Percentiles rank a stretch among this genome's conserved stretches.
Conservation (phyloP, 2,888 invertebrate genomes). For the Baronia brevicornis region DNA sequence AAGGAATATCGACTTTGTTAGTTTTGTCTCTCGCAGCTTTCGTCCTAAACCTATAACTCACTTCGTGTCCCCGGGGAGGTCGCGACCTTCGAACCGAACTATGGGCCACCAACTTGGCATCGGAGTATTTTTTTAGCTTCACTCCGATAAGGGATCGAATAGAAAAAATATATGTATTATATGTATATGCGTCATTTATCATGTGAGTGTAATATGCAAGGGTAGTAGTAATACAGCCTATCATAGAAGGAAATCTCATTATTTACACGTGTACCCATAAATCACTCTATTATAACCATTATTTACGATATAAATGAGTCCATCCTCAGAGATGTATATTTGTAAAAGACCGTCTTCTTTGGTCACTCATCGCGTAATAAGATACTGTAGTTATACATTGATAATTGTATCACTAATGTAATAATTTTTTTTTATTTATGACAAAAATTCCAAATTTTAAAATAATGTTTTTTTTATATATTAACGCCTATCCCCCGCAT, state of each 20-base stretch:
- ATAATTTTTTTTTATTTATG: too few species aligned
- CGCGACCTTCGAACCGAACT: constrained; percentile 28
- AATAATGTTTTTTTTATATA: too few species aligned
- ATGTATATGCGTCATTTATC: constrained; percentile 10
- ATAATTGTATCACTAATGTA: too few species aligned
- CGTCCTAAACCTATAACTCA: constrained; percentile 31
- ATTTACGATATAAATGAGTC: too few species aligned
- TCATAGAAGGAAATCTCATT: constrained; percentile 2
- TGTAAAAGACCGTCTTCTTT: too few species aligned
- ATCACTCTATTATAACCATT: too few species aligned
- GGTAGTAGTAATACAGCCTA: neutral
- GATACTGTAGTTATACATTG: too few species aligned
- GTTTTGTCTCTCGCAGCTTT: constrained; percentile 21
- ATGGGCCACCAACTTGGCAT: constrained; percentile 20
- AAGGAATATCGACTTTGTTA: constrained; percentile 27
- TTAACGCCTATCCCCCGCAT: too few species aligned
- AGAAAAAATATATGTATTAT: constrained; percentile 24
- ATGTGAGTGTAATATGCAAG: constrained; percentile 6
- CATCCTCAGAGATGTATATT: too few species aligned
- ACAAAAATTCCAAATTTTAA: too few species aligned
- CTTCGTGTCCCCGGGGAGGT: constrained; percentile 23
- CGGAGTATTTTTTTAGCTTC: constrained; percentile 18
- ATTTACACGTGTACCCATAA: neutral
- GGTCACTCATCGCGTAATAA: too few species aligned
- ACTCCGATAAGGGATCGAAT: constrained; percentile 11